Evolutionary conservation across 2,113 vertebrate species (phyloP).

Genomic region (Corythoichthys haematopterus): DNA sequence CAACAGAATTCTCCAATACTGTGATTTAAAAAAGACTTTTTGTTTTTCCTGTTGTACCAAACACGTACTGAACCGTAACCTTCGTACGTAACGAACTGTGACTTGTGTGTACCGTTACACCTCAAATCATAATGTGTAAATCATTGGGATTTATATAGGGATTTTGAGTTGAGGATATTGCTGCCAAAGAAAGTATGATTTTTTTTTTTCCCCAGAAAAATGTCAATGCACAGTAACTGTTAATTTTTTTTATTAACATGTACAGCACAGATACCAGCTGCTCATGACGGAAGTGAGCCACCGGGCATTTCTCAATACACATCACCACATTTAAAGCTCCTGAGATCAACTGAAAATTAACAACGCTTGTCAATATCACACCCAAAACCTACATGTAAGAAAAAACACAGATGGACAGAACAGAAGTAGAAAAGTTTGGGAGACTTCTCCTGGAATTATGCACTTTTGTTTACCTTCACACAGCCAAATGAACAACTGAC

Average conservation of each 20-base stretch:
- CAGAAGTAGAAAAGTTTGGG: slow-evolving; percentile 31
- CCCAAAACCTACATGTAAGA: slow-evolving; percentile 44
- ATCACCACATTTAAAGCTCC: slow-evolving; percentile 59
- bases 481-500: slow-evolving; percentile 19
- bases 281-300: slow-evolving; percentile 34
- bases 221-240: slow-evolving; percentile 9
- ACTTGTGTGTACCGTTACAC: too few relatives aligned
- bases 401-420: slow-evolving; percentile 37
- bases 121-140: too few relatives aligned
- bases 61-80: too few relatives aligned
- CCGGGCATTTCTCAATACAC: slow-evolving; percentile 48
- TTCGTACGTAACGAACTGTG: too few relatives aligned
- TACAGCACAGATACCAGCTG: slow-evolving; percentile 53
- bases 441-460: slow-evolving; percentile 18
- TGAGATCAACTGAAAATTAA: slow-evolving; percentile 57
- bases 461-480: slow-evolving; percentile 10
- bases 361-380: slow-evolving; percentile 40
- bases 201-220: slow-evolving; percentile 1
- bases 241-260: slow-evolving; percentile 65
- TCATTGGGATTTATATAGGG: too few relatives aligned
- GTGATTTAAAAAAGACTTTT: too few relatives aligned
- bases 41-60: too few relatives aligned
- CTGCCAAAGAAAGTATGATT: too few relatives aligned
- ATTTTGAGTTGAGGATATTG: too few relatives aligned
- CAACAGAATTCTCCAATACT: too few relatives aligned